Base-by-base conservation (phyloP, 2,797 vertebrate genomes). In the Pteronotus mesoamericanus region DNA sequence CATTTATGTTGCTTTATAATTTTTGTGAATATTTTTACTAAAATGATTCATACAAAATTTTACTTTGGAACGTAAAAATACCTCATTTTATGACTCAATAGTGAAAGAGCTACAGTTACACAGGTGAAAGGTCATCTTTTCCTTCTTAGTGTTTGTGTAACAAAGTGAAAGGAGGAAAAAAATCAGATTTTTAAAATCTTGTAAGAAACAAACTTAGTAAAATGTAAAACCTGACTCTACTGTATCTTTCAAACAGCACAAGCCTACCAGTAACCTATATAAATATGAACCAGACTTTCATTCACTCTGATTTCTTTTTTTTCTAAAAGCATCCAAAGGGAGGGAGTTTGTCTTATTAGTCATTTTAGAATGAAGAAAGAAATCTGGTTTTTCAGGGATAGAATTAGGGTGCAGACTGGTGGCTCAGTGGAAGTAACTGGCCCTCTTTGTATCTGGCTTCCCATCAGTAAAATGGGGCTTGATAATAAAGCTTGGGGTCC, bases 241-340 rank as follows among this genome's bases (percentile, higher is more conserved):
- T 92, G 79, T 93, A 90, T 98, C 97, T 98, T 98, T 98, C 95
- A 97, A 96, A 95, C 83, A 85, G 91, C 96, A 94, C 90, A 95
- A 94, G 96, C 93, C 95, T 94, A 97, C 97, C 97, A 96, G 97
- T 98, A 97, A 98, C 98, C 97, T 97, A 90, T 94, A 96, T 97
- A 96, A 97, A 98, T 98, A 97, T 98, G 97, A 98, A 98, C 96
- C 95, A 91, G 97, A 97, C 98, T 98, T 97, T 96, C 95, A 97
- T 97, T 98, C 98, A 97, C 96, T 98, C 98, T 97, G 97, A 96
- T 97, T 98, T 98, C 98, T 97, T 64, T 55, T 55, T 97, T 98
- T 98, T 98, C 97, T 87, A 94, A 96, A 97, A 96, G 79, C 98
- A 98, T 97, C 98, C 97, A 97, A 96, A 98, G 96, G 94, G 98